These are phyloP conservation scores for Glaucopsyche alexis DNA, from an alignment of 2,888 invertebrate species.

Conservation along the genomic window DNA sequence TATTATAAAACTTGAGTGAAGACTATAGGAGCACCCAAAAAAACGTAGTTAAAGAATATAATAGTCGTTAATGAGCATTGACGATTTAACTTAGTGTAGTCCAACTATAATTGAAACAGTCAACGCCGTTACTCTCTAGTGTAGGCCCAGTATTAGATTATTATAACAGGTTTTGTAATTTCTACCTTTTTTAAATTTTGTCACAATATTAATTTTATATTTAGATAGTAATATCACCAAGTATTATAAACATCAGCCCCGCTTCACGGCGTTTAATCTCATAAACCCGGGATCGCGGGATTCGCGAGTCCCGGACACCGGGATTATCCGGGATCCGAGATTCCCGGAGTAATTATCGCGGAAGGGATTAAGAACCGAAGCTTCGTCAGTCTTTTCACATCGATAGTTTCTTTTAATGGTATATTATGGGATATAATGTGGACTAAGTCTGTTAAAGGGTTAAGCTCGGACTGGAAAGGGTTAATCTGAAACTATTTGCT, in stretches of 20 bases:
- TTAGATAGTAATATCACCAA: not conserved
- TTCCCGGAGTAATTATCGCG: conserved; percentile 9
- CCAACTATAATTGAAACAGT: too few species aligned
- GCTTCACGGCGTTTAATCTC: not conserved
- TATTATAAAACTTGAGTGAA: too few species aligned
- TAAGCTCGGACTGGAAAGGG: not conserved
- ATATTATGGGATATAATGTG: not conserved
- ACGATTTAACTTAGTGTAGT: too few species aligned
- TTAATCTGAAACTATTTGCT: not conserved
- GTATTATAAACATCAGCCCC: not conserved
- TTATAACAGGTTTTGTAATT: too few species aligned
- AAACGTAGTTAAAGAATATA: too few species aligned
- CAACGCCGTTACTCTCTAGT: too few species aligned
- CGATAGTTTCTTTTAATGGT: conserved; percentile 2
- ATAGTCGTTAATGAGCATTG: too few species aligned
- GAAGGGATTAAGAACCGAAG: conserved; percentile 1
- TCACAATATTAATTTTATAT: too few species aligned
- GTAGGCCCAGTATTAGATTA: too few species aligned
- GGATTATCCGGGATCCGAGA: conserved; percentile 9
- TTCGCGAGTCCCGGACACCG: not conserved
- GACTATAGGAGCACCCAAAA: too few species aligned
- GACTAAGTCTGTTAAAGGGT: not conserved
- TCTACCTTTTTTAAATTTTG: too few species aligned
- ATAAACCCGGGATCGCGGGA: not conserved
- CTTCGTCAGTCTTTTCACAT: not conserved